Base-by-base conservation (phyloP, 2,888 invertebrate genomes). In the Lydus trimaculatus region DNA sequence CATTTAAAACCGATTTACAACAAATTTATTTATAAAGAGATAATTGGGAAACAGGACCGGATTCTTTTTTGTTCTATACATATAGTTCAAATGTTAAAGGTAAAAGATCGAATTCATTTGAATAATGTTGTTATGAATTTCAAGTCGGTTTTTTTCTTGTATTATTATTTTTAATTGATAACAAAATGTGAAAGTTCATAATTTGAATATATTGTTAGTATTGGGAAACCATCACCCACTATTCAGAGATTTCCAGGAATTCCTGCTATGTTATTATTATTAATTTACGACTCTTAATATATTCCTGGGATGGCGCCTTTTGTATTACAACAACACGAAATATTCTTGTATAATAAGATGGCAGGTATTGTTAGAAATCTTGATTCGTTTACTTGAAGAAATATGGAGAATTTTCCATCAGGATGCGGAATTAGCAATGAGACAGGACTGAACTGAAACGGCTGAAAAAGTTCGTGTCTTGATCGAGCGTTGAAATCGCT, bases 221-320 rank as follows among this genome's bases (percentile, higher is more conserved):
- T 48, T 20, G 48, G 48, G 20, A 48, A 48, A 48, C 8, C 20
- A 48, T 48, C 48, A 48, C 20, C 48, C 48, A 48, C 48, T 20
- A 43, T 43, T 13, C 15, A 48, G 9, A 48, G 25, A 56, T 56
- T 56, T 56, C 25, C 25, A 6, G 56, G 56, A 25, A 56, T 56
- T 23, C 13, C 17, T 25, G 2, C 8, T 13, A 6, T 3, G 17
- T 43, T 43, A 48, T 48, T n/a, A 31, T 9, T 31, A 31, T 31
- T 31, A 31, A 8, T 31, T 36, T n/a, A 17, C n/a, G 43, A 43
- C 17, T 43, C 8, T 5, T 17, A 43, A 43, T 23, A 23, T n/a
- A 56, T 56, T 52, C 9, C 56, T 56, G 13, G 3, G 56, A 56
- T 56, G 56, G 56, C 56, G 56, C 56, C 48, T 56, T 25, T 56